A percentile compares a stretch with the other conserved stretches of the same genome.
phyloP scores from a whole-genome alignment of 2,888 invertebrate genomes.

The Julus scanicus region DNA sequence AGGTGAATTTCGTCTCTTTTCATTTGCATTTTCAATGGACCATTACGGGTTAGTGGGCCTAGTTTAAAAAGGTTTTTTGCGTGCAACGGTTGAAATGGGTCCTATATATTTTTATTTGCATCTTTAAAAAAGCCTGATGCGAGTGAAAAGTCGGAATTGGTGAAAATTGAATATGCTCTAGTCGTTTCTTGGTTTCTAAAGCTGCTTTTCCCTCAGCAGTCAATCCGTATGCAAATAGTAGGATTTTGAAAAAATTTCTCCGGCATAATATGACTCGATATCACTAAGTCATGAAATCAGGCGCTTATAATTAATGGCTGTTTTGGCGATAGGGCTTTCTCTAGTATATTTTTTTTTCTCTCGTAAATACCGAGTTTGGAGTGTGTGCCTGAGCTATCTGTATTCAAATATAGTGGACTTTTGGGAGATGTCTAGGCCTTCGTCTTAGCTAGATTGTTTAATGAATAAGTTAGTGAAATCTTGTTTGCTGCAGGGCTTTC shows the following conservation, averaged over 20 bases:
- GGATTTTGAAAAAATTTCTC: background rate
- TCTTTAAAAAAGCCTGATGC: background rate
- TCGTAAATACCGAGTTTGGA: slow-evolving; percentile 16
- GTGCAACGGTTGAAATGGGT: background rate
- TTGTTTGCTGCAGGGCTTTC: slow-evolving; percentile 47
- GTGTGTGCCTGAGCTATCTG: slow-evolving; percentile 38
- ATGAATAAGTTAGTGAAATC: slow-evolving; percentile 50
- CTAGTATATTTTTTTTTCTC: background rate
- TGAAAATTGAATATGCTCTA: background rate
- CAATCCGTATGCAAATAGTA: background rate
- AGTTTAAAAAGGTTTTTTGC: background rate
- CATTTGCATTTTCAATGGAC: background rate
- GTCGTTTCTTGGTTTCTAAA: background rate
- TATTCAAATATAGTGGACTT: slow-evolving; percentile 48
- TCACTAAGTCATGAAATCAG: background rate
- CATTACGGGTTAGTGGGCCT: background rate
- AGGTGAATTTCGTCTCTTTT: background rate
- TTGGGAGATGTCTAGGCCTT: slow-evolving; percentile 32
- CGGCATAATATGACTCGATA: background rate
- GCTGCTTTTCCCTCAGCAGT: background rate
- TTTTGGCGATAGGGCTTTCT: background rate
- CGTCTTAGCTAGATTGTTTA: slow-evolving; percentile 37
- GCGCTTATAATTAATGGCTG: background rate
- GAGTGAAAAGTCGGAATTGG: background rate
- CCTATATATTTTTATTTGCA: background rate